Evolutionary conservation across 2,113 vertebrate genomes (phyloP).

Genomic region (Hemiprocne comata): DNA sequence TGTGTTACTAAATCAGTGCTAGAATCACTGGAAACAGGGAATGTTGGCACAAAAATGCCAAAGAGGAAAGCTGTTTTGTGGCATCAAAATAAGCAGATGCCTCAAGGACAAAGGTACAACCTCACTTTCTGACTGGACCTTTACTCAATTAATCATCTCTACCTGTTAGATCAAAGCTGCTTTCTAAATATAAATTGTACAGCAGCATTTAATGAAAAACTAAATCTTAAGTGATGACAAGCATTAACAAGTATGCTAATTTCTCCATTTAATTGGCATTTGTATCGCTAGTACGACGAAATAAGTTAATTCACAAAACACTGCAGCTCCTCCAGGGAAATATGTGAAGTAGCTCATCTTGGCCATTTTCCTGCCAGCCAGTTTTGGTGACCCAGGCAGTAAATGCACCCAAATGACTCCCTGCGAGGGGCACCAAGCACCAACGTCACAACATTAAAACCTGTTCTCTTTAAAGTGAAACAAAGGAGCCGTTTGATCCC

Average conservation of each 20-base stretch:
- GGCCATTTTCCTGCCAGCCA: background rate
- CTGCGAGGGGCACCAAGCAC: background rate
- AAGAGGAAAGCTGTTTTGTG: background rate
- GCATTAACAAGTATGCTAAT: slow-evolving; percentile 19
- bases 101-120: background rate
- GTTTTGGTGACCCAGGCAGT: background rate
- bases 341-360: background rate
- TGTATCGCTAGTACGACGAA: background rate
- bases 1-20: background rate
- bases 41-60: background rate
- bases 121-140: background rate
- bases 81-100: background rate
- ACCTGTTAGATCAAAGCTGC: background rate
- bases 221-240: slow-evolving; percentile 32
- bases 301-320: background rate
- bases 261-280: background rate
- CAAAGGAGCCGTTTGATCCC: background rate
- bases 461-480: background rate
- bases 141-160: background rate
- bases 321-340: background rate
- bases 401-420: background rate
- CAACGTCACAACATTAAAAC: background rate
- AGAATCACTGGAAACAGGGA: background rate
- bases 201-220: slow-evolving; percentile 16
- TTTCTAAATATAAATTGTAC: background rate